Evolutionary conservation across 2,113 vertebrate species (phyloP), one percentile per base, ranked within the genome.

Genomic region (Sporophila hypoxantha): DNA sequence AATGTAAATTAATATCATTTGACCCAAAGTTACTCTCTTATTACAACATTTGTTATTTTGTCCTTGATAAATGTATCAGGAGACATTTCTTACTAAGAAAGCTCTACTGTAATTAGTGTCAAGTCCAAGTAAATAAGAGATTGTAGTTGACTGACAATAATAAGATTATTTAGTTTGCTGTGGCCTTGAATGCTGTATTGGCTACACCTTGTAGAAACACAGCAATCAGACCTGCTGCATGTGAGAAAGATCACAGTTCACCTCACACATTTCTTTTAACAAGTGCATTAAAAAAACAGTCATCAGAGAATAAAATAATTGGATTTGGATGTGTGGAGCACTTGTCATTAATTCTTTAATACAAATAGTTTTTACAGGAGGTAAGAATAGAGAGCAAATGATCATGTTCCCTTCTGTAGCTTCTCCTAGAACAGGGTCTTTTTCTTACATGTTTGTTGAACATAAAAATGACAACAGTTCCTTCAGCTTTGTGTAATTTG

Each of bases 41-140:
- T 39, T 73, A 57, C 4, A 44, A 27, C 39, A 32, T 81, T 79
- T 75, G 17, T 49, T 82, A 37, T 83, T 81, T 87, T 86, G 30
- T 69, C 59, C 82, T 69, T 86, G 66, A 49, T 76, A 78, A 86
- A 83, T 44, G 26, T 50, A 59, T 69, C 55, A 78, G 29, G 77
- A 81, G 46, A 41, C 50, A 56, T 85, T 83, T 78, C 42, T 87
- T 56, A 37, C 59, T 49, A 2, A 67, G 84, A 88, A 88, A 91
- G 42, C 37, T 83, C 46, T 50, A 30, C 50, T 77, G 13, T 70
- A 87, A 75, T 91, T 90, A 92, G 27, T 60, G 52, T 87, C 78
- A 87, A 71, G 53, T 83, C 61, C 27, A 76, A 74, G 50, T 89
- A 92, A 93, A 92, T 79, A 92, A 52, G 81, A 88, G 6, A 80